Evolutionary conservation across 2,113 vertebrate species (phyloP), one percentile per base, ranked within the genome.

Genomic region (Phycodurus eques): DNA sequence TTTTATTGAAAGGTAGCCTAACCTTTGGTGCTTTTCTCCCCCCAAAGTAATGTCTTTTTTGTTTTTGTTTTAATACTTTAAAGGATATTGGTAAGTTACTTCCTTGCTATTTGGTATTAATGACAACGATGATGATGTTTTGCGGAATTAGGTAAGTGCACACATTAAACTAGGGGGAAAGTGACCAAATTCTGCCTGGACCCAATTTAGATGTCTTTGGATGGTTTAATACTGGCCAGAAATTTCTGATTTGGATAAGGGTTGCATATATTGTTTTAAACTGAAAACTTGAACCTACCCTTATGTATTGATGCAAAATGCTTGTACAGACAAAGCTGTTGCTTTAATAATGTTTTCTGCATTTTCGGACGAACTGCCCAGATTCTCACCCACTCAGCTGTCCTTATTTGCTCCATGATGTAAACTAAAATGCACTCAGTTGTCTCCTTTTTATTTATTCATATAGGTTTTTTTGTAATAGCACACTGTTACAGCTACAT

Each of bases 1-100:
- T 59, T 68, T 59, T 22, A 10, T 56, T 56, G 7, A 14, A 74
- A 67, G 49, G 46, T 70, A 63, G 35, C 35, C 35, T 39, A 3
- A 74, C 20, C 15, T 60, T 60, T 73, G 70, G 51, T 81, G 76
- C 27, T 77, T 78, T 80, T 44, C 62, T 72, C 51, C 73, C 6
- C 35, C 35, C 3, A 39, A 39, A 39, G 35, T 39, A 80, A 83
- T 75, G 76, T 14, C 54, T 72, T 33, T 73, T 53, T 51, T 74
- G 76, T 14, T 54, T 72, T 33, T 73, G 57, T 51, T 74, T 67
- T 78, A 65, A 27, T 27, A 27, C 27, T 19, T 5, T 71, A 43
- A 79, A 74, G 79, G n/a, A 66, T 54, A n/a, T 65, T 80, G 15
- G 70, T 71, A 74, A 51, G 54, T 7, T 56, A 6, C 6, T 22